Evolutionary conservation across 2,797 vertebrate species (phyloP).

Genomic region (Hoplostethus atlanticus): DNA sequence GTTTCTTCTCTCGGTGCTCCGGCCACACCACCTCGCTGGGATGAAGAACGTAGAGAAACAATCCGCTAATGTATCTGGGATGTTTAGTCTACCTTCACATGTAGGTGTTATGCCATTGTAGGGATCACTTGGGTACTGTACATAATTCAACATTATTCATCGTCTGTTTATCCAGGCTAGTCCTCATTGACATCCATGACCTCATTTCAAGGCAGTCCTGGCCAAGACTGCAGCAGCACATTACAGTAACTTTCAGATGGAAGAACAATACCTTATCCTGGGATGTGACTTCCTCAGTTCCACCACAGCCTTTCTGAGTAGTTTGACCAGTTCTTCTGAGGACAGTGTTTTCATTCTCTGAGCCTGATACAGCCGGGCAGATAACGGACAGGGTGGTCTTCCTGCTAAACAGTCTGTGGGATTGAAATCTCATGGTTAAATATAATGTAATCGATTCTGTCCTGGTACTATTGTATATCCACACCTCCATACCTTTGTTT

Average conservation of each 20-base stretch:
- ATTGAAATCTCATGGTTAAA: conserved; percentile 4
- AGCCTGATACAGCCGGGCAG: conserved; percentile 67
- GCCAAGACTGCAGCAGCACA: no score
- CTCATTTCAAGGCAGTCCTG: neutral
- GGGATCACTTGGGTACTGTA: neutral
- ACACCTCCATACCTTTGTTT: conserved; percentile 33
- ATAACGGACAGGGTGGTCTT: conserved; percentile 57
- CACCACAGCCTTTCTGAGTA: conserved; percentile 55
- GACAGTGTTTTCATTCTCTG: conserved; percentile 46
- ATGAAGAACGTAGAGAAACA: conserved; percentile 14
- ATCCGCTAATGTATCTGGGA: no score
- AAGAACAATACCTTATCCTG: conserved; percentile 51
- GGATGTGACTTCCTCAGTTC: conserved; percentile 53
- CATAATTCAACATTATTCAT: neutral
- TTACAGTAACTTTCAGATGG: neutral
- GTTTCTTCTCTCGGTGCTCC: conserved; percentile 23
- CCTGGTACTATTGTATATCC: neutral
- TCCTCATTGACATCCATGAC: neutral
- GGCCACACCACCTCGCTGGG: conserved; percentile 60
- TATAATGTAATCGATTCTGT: neutral
- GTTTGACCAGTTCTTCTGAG: conserved; percentile 57
- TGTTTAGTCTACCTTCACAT: no score
- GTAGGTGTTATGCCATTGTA: no score
- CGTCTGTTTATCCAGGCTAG: neutral
- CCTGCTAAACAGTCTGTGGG: conserved; percentile 23